Evolutionary conservation across 1,140 invertebrate genomes (phyloP).

Genomic region (Neuroterus valhalla): DNA sequence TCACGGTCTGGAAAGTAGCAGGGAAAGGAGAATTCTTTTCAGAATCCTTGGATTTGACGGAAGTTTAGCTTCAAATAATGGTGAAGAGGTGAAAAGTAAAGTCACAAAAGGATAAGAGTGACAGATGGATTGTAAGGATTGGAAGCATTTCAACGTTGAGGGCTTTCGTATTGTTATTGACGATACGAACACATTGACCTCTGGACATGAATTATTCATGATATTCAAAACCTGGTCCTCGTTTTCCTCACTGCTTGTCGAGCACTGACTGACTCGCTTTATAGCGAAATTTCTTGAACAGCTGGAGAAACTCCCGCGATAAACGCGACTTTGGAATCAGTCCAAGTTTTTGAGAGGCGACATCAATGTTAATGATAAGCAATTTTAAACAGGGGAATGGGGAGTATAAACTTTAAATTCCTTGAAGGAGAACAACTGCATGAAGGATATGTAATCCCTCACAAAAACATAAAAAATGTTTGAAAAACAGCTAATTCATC

Average conservation of each 20-base stretch:
- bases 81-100: background rate
- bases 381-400: no score
- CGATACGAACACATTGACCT: constrained; percentile 10
- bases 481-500: no score
- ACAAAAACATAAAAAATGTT: no score
- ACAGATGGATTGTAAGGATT: background rate
- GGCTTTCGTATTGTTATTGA: background rate
- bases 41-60: constrained; percentile 5
- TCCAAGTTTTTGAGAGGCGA: background rate
- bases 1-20: background rate
- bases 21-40: background rate
- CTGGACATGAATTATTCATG: constrained; percentile 22
- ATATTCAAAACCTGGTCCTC: background rate
- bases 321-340: background rate
- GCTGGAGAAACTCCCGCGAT: background rate
- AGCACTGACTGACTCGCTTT: background rate
- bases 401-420: no score
- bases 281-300: background rate
- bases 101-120: background rate
- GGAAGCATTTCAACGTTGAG: constrained; percentile 23
- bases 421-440: no score
- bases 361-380: no score
- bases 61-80: background rate
- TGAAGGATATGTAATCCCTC: no score
- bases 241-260: background rate